Evolutionary conservation across 2,797 vertebrate genomes (phyloP).

Genomic region (Odontamblyopus lacepedii): DNA sequence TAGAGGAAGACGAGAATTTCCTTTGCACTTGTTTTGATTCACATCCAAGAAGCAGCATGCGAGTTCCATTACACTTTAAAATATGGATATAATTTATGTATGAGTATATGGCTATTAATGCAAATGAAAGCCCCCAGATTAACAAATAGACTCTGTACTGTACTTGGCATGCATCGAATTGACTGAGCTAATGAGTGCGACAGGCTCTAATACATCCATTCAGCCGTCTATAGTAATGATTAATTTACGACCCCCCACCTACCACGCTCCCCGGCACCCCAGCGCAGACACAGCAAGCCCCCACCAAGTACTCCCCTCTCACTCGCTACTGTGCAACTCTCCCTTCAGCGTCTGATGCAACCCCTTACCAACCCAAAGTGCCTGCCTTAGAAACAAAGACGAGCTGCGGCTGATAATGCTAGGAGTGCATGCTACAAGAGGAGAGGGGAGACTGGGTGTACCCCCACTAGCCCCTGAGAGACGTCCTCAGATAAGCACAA

Average conservation of each 20-base stretch:
- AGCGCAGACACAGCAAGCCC: constrained; percentile 28
- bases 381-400: constrained; percentile 79
- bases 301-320: constrained; percentile 36
- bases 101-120: constrained; percentile 49
- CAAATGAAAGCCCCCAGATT: constrained; percentile 45
- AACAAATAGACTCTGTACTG: constrained; percentile 49
- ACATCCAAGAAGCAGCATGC: constrained; percentile 23
- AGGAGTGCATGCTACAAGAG: constrained; percentile 24
- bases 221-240: constrained; percentile 71
- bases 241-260: constrained; percentile 72
- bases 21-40: constrained; percentile 28
- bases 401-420: constrained; percentile 49
- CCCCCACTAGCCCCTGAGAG: constrained; percentile 59
- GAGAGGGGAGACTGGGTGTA: constrained; percentile 52
- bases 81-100: constrained; percentile 49
- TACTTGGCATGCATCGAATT: constrained; percentile 52
- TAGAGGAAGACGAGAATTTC: constrained; percentile 12
- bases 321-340: constrained; percentile 41
- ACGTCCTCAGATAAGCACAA: constrained; percentile 66
- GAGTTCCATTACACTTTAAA: constrained; percentile 34
- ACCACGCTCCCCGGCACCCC: constrained; percentile 43
- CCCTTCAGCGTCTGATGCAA: constrained; percentile 78
- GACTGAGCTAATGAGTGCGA: constrained; percentile 66
- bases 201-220: constrained; percentile 71
- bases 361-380: constrained; percentile 76